Conservation (phyloP, 2,797 vertebrate species). For the Paedocypris micromegethes region DNA sequence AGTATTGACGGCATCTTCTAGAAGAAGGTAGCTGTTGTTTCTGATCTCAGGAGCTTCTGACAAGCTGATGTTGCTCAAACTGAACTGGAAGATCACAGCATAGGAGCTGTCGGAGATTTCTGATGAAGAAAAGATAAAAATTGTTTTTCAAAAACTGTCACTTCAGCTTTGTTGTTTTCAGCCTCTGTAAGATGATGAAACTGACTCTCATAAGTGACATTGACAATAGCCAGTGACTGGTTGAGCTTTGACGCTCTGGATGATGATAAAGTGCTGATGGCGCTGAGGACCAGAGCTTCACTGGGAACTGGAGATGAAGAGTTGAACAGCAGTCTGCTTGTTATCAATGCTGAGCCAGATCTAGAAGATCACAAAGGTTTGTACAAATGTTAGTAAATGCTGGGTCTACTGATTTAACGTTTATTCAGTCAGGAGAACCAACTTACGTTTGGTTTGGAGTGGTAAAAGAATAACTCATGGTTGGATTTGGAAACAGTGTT, state of each 20-base stretch:
- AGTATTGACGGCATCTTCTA: not conserved
- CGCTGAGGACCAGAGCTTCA: conserved; percentile 13
- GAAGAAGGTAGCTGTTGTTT: not conserved
- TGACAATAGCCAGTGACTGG: conserved; percentile 1
- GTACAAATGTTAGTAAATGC: too few relatives aligned
- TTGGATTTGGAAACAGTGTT: too few relatives aligned
- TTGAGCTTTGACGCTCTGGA: not conserved
- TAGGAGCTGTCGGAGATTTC: conserved; percentile 18
- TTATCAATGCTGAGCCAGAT: not conserved
- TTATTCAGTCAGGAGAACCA: too few relatives aligned
- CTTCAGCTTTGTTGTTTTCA: not conserved
- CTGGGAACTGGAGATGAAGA: conserved; percentile 24
- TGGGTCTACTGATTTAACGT: too few relatives aligned
- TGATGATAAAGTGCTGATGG: not conserved
- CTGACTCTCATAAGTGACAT: conserved; percentile 22
- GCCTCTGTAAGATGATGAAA: not conserved
- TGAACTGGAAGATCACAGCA: not conserved
- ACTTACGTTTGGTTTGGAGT: too few relatives aligned
- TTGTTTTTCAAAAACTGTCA: not conserved
- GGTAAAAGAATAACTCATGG: too few relatives aligned
- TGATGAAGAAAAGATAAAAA: not conserved
- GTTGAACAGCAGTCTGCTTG: conserved; percentile 9
- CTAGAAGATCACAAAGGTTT: too few relatives aligned
- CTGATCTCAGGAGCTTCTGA: not conserved
- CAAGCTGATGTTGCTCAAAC: conserved; percentile 11